These are phyloP conservation scores for Scaptomyza parva DNA, from an alignment of 2,888 invertebrate genomes.

Conservation along the genomic window DNA sequence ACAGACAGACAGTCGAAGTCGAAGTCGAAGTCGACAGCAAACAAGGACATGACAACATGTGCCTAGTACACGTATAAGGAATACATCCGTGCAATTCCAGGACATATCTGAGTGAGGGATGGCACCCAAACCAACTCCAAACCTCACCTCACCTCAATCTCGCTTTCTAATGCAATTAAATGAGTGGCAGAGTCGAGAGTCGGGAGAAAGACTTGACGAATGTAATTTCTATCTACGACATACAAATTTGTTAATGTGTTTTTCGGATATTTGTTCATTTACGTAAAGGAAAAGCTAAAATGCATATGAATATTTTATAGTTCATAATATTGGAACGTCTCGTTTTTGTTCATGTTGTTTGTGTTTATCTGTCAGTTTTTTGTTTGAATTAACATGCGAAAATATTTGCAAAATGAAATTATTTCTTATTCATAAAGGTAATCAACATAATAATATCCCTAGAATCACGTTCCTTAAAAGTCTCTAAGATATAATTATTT, in stretches of 20 bases:
- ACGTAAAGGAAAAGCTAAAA: slow-evolving; percentile 27
- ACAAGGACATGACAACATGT: slow-evolving; percentile 57
- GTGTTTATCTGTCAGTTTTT: slow-evolving; percentile 36
- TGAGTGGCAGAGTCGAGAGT: slow-evolving; percentile 73
- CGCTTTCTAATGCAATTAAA: slow-evolving; percentile 66
- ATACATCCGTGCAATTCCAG: slow-evolving; percentile 60
- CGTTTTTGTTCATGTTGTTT: slow-evolving; percentile 6
- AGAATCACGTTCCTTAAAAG: too few relatives aligned
- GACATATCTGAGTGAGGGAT: slow-evolving; percentile 42
- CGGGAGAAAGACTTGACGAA: slow-evolving; percentile 20
- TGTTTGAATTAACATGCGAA: slow-evolving; percentile 33
- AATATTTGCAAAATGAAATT: slow-evolving; percentile 46
- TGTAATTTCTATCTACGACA: slow-evolving; percentile 41
- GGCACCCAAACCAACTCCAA: slow-evolving; percentile 13
- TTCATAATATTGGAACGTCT: slow-evolving; percentile 49
- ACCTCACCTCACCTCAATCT: slow-evolving; percentile 5
- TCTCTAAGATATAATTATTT: too few relatives aligned
- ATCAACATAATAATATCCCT: slow-evolving; percentile 7
- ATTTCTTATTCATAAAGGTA: slow-evolving; percentile 31
- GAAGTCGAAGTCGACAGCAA: too few relatives aligned
- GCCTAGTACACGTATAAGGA: slow-evolving; percentile 61
- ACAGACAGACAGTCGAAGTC: slow-evolving; percentile 22
- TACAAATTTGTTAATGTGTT: slow-evolving; percentile 75
- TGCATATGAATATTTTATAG: slow-evolving; percentile 76
- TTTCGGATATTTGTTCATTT: slow-evolving; percentile 41